Evolutionary conservation across 2,888 invertebrate genomes (phyloP), one percentile per base, ranked within the genome.

Genomic region (Deilephila porcellus): DNA sequence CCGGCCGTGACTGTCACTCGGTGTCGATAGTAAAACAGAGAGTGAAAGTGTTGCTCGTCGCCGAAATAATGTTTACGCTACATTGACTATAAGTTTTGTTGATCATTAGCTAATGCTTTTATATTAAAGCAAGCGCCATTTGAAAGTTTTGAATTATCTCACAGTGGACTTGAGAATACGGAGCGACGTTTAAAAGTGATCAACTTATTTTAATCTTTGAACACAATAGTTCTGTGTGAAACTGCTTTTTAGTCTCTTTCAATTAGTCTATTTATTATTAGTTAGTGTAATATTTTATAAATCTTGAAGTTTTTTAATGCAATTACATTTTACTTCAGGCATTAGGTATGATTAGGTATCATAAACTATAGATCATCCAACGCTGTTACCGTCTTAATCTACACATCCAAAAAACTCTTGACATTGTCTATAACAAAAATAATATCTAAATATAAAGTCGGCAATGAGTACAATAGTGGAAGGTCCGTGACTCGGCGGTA

Each of bases 401-500:
- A n/a, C 64, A 37, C 52, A 52, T 25, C 67, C 25, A 14, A 52
- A 19, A 62, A 25, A 32, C 53, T 52, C 14, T 52, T 72, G 52
- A 52, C 52, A 53, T 34, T 70, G 60, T 56, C n/a, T 45, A 19
- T 62, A 59, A 56, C 63, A 60, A 20, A 73, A 74, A 71, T 62
- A 63, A 63, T 19, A 37, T 71, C 74, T 67, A 72, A 67, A 37
- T 73, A 77, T 75, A 75, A 72, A 73, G 70, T 75, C 71, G 53
- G 73, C 79, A 78, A 76, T 79, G 75, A 79, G 81, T 74, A 80
- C 78, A 83, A 79, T 78, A 76, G 79, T 78, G 63, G 78, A 76
- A 78, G 77, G 78, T 83, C 85, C 86, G 82, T 86, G 86, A 86
- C 85, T 82, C 78, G 73, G 67, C 75, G 76, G 64, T 73, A 76